Base-by-base conservation (phyloP, 2,113 vertebrate species). In the Pangasianodon gigas region DNA sequence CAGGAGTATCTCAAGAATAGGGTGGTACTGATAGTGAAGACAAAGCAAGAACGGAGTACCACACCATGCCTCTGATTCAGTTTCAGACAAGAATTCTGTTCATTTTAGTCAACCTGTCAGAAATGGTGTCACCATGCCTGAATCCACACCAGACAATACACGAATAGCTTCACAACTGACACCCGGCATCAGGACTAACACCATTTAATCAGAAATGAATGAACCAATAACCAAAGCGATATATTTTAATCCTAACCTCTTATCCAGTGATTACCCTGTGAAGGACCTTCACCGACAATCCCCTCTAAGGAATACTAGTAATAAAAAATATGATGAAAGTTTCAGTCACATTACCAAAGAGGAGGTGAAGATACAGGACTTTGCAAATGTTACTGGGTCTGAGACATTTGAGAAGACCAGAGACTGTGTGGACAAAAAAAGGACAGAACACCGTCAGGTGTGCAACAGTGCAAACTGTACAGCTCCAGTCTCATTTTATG, bases 211-310 rank as follows among this genome's bases (percentile, higher is more conserved):
- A 26, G 74, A 91, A 21, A 52, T 80, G 41, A 88, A 87, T 82
- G 80, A 88, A 62, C 41, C 90, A 48, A 75, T 65, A 84, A 88
- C 84, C 89, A 91, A 92, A 92, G 92, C 48, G 80, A 87, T 87
- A 87, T 60, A 89, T 90, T 69, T 86, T 16, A 89, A 85, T 54
- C n/a, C 58, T n/a, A 87, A 89, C 81, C 67, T 89, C 85, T 85
- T 79, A 89, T 69, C 91, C 51, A 87, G 77, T 74, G 82, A 89
- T 80, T 87, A 87, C 32, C 67, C 83, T 85, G 91, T 60, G n/a
- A 89, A 82, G 54, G 65, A 87, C 19, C 87, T 62, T 85, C 85
- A 90, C 29, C 85, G 69, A 91, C 84, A 92, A 92, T 88, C 89
- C 69, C 37, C 86, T 79, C 56, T 81, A 77, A 71, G 74, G 51